A percentile compares a stretch with the other conserved stretches of the same genome.
Conservation (phyloP, 2,797 vertebrate genomes). For the Syndactyla subalaris region DNA sequence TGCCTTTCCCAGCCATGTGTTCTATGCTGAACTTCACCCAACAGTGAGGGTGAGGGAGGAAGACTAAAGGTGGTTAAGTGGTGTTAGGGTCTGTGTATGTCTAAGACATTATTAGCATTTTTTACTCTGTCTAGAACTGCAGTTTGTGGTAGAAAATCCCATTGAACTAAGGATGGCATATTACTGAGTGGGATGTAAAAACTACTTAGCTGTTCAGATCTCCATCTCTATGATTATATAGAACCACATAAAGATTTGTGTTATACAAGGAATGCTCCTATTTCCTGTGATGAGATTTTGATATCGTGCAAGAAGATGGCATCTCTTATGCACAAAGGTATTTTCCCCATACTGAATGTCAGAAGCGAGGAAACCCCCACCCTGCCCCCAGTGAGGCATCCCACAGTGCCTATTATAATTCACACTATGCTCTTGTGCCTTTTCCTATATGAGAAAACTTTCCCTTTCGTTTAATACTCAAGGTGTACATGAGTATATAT, state of each 20-base stretch:
- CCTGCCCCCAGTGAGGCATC: slow-evolving; percentile 38
- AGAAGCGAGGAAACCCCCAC: slow-evolving; percentile 64
- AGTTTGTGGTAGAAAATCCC: neutral
- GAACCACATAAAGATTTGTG: neutral
- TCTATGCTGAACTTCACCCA: neutral
- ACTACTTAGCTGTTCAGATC: neutral
- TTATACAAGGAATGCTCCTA: slow-evolving; percentile 54
- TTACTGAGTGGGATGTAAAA: neutral
- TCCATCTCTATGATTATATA: neutral
- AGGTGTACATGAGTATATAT: slow-evolving; percentile 59
- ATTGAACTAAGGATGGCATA: neutral
- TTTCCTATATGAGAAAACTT: slow-evolving; percentile 62
- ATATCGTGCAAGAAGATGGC: slow-evolving; percentile 5
- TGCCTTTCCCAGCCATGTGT: neutral
- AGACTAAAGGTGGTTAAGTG: neutral
- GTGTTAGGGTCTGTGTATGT: neutral
- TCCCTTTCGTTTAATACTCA: slow-evolving; percentile 51
- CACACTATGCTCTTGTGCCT: neutral
- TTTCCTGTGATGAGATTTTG: slow-evolving; percentile 57
- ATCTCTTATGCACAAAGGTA: slow-evolving; percentile 58
- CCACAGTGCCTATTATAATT: slow-evolving; percentile 34
- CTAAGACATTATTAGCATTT: neutral
- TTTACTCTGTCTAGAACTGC: neutral
- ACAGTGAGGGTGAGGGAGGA: neutral
- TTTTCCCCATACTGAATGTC: slow-evolving; percentile 68